Evolutionary conservation across 2,797 vertebrate genomes (phyloP).

Genomic region (Pipistrellus pipistrellus): DNA sequence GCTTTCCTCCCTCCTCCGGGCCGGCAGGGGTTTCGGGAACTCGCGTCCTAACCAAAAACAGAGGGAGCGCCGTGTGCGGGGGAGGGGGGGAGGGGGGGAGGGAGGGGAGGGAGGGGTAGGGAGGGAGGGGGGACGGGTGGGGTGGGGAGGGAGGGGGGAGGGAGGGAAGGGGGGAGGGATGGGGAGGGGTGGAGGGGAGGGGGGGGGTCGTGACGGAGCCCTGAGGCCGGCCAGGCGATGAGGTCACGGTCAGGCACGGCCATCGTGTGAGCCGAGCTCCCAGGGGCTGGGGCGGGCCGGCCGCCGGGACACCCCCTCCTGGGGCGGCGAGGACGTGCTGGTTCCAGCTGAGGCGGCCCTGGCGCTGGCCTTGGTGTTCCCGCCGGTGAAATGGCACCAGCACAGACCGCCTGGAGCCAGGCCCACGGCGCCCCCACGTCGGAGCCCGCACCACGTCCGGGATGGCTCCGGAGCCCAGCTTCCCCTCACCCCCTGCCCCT

Average conservation of each 20-base stretch:
- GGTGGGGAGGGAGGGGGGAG: too few relatives aligned
- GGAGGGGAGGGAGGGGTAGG: too few relatives aligned
- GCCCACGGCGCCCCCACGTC: accelerated
- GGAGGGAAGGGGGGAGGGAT: too few relatives aligned
- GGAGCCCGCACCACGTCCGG: too few relatives aligned
- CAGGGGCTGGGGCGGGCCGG: not conserved
- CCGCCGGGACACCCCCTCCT: not conserved
- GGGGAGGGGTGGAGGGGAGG: not conserved
- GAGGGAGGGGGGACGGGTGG: not conserved
- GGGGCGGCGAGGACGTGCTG: accelerated
- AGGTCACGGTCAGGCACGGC: not conserved
- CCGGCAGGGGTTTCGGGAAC: conserved; percentile 29
- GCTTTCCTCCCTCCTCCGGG: not conserved
- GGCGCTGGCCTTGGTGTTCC: accelerated
- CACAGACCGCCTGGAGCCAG: not conserved
- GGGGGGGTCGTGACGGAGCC: too few relatives aligned
- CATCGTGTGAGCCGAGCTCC: not conserved
- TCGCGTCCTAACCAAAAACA: not conserved
- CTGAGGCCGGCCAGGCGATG: not conserved
- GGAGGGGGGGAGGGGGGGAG: not conserved
- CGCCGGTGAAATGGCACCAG: accelerated
- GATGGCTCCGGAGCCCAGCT: too few relatives aligned
- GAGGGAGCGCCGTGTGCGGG: not conserved
- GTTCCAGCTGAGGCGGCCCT: accelerated
- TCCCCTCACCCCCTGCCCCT: too few relatives aligned